These are phyloP conservation scores for Perognathus longimembris DNA, from an alignment of 2,113 vertebrate species.

Conservation along the genomic window DNA sequence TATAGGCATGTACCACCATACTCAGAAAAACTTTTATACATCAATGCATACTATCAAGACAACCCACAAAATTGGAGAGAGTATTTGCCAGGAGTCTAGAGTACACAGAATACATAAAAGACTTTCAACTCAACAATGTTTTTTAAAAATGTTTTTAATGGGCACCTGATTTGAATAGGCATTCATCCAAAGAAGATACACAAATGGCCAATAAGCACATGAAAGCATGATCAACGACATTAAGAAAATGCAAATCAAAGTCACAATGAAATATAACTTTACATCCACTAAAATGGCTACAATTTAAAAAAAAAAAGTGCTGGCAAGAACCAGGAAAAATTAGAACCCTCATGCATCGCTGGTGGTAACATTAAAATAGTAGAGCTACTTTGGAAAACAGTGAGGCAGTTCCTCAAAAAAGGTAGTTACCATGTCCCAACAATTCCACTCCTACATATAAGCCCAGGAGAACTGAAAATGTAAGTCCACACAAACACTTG, in stretches of 20 bases:
- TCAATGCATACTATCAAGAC: background rate
- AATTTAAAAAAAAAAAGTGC: background rate
- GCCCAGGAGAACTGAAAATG: constrained; percentile 39
- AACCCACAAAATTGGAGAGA: background rate
- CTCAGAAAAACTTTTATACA: background rate
- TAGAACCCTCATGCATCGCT: constrained; percentile 13
- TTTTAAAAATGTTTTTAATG: background rate
- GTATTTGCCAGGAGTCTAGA: background rate
- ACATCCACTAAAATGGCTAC: background rate
- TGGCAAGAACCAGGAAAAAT: background rate
- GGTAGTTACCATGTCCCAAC: background rate
- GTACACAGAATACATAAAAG: background rate
- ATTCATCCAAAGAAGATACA: background rate
- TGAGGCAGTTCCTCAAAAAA: constrained; percentile 16
- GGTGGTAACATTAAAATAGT: background rate
- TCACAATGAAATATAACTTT: background rate
- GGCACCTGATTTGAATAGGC: background rate
- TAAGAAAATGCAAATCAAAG: constrained; percentile 2
- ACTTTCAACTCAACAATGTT: background rate
- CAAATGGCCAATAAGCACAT: background rate
- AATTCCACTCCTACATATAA: background rate
- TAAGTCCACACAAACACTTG: background rate
- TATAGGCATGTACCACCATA: background rate
- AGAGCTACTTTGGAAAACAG: constrained; percentile 12
- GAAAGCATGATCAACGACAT: background rate